Base-by-base conservation (phyloP, 2,888 invertebrate genomes). In the Hypsopygia costalis region DNA sequence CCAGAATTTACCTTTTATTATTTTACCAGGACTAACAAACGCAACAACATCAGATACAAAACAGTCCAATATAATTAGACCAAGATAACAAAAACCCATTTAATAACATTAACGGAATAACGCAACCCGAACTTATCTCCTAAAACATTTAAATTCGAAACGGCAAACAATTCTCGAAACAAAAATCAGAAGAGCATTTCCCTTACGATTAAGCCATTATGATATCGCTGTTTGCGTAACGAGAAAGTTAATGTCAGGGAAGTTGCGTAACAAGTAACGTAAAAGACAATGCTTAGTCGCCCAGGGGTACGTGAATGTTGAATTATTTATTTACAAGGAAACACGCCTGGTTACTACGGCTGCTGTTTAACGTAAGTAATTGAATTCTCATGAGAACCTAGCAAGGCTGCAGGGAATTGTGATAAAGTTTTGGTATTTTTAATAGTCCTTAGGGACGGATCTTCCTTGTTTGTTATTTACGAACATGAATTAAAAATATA, bases 341-440 rank as follows among this genome's bases (percentile, higher is more conserved):
- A 29, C 25, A 16, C 20, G 40, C 39, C 35, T 40, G 30, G 38
- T 21, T 21, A 22, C 36, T 47, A 49, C 49, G 52, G 49, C 49
- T 46, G 28, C 42, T 49, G 47, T 48, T 49, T 52, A 58, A 52
- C 41, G 51, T 46, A 45, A 54, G 55, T 57, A 59, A 61, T 59
- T 59, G 56, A 52, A 54, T 58, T 47, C 50, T 40, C 47, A 44
- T 43, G 41, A 50, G 38, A 46, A 44, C 41, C 40, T 11, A 5
- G 6, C 8, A 25, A 6, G 25, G n/a, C 2, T 25, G 2, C 25
- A 1, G 8, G 21, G 6, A 21, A 21, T 21, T 21, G 21, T 21
- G 21, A 21, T 7, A 25, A 25, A n/a, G 6, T n/a, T 25, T 25
- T 25, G 25, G 3, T 25, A n/a, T n/a, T 25, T 25, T 25, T 25